These are phyloP conservation scores for Hermetia illucens DNA, from an alignment of 1,140 invertebrate species.

Conservation along the genomic window DNA sequence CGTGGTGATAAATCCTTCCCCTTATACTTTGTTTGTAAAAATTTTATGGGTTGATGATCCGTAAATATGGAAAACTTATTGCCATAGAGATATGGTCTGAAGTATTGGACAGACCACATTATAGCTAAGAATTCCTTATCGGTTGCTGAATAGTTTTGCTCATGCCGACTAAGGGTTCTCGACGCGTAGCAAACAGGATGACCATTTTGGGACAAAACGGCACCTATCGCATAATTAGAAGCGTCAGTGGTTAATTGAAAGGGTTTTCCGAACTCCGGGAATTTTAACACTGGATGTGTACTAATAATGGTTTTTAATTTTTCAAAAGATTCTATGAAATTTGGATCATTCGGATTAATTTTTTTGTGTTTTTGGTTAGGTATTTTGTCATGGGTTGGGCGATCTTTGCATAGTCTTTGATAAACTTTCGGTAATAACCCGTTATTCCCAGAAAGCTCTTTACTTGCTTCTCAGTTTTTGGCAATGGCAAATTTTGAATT, in stretches of 20 bases:
- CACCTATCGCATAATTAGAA: conserved; percentile 16
- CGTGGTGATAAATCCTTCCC: conserved; percentile 30
- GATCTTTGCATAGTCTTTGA: conserved; percentile 1
- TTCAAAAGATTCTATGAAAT: background rate
- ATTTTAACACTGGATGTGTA: no score
- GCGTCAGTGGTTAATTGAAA: conserved; percentile 19
- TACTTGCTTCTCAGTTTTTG: background rate
- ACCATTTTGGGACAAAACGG: conserved; percentile 16
- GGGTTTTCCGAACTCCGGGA: no score
- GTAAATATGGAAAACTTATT: conserved; percentile 16
- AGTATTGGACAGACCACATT: conserved; percentile 22
- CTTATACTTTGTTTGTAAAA: conserved; percentile 17
- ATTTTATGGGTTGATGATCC: conserved; percentile 26
- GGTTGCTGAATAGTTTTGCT: conserved; percentile 28
- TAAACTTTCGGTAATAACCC: conserved; percentile 1
- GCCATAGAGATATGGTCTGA: conserved; percentile 26
- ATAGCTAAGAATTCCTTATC: conserved; percentile 33
- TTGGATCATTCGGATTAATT: conserved; percentile 4
- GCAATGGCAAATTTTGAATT: conserved; percentile 3
- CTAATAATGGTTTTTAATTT: no score
- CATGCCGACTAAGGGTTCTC: conserved; percentile 17
- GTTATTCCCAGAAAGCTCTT: conserved; percentile 1
- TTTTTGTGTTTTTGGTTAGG: conserved; percentile 1
- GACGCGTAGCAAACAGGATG: conserved; percentile 23
- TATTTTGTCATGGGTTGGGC: background rate